Percentiles rank a stretch among this genome's conserved stretches.
Evolutionary conservation across 2,888 invertebrate species (phyloP).

Genomic region (Mongoloraphidia duomilia): DNA sequence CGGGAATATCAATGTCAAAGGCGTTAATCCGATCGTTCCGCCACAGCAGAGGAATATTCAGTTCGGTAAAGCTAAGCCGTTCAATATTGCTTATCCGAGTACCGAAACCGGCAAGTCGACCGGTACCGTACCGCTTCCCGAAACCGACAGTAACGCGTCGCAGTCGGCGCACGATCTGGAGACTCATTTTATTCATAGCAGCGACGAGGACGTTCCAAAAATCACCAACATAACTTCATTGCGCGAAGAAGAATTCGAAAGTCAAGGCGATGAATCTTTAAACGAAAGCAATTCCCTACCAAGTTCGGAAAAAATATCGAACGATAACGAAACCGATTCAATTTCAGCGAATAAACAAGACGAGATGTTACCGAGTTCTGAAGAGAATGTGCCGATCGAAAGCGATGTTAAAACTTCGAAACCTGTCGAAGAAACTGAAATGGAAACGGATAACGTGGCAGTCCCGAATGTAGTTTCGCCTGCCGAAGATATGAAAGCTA

Average conservation of each 20-base stretch:
- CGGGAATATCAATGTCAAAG: conserved; percentile 19
- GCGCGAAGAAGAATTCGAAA: neutral
- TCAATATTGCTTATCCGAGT: conserved; percentile 6
- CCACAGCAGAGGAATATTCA: conserved; percentile 2
- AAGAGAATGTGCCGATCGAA: neutral
- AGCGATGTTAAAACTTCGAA: too few species aligned
- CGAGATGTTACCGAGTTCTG: conserved; percentile 2
- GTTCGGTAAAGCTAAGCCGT: conserved; percentile 10
- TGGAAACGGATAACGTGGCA: too few species aligned
- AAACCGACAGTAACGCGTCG: neutral
- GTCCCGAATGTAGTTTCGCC: too few species aligned
- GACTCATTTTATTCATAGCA: conserved; percentile 15
- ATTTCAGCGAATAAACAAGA: neutral
- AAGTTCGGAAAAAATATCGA: conserved; percentile 5
- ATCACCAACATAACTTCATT: too few species aligned
- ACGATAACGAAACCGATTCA: too few species aligned
- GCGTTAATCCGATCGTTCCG: conserved; percentile 21
- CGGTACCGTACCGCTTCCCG: conserved; percentile 2
- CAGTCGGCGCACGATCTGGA: conserved; percentile 9
- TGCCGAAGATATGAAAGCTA: too few species aligned
- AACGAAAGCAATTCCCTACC: conserved; percentile 1
- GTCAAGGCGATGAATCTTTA: conserved; percentile 4
- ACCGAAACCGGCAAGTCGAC: conserved; percentile 8
- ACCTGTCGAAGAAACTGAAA: too few species aligned
- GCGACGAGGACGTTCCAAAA: conserved; percentile 16